Base-by-base conservation (phyloP, 2,888 invertebrate species). In the Plebejus anna region DNA sequence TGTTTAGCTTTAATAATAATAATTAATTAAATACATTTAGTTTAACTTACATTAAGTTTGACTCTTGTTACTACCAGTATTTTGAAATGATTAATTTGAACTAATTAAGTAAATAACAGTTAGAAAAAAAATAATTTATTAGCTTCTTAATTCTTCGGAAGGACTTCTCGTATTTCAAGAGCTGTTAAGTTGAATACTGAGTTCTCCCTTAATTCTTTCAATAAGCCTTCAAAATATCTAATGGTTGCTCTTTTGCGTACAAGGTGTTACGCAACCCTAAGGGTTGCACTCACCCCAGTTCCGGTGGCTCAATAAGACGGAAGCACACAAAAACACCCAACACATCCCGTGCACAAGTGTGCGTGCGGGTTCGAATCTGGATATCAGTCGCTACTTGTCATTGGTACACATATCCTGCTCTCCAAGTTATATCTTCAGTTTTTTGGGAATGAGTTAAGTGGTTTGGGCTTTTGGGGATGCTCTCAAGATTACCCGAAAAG, bases 331-430 rank as follows among this genome's bases (percentile, higher is more conserved):
- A 83, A 82, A 82, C 85, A 85, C 86, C 89, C 83, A 81, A 81
- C 81, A 83, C 84, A 85, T 86, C 86, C 87, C 83, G 88, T 85
- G 87, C 86, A 83, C 87, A 89, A 89, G 89, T 88, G 86, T 84
- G 81, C 81, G 86, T 84, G 81, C 81, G 77, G 78, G 80, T 87
- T 87, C 82, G 81, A 83, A 79, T 85, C 86, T 85, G 82, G 79
- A 82, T 79, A 79, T 75, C 77, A 75, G 75, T 73, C 51, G 76
- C 77, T 75, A 70, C 42, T 55, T 73, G 16, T 47, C 47, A 73
- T 55, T 51, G 28, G 66, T 66, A 66, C 32, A 36, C 66, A 36
- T 36, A 66, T 66, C 66, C 66, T 66, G 66, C 66, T 66, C 66
- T 36, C 66, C 32, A 66, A 16, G 13, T 66, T 66, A 28, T 61